A percentile compares a stretch with the other conserved stretches of the same genome.
Conservation (phyloP, 2,797 vertebrate species). For the Acrocephalus scirpaceus region DNA sequence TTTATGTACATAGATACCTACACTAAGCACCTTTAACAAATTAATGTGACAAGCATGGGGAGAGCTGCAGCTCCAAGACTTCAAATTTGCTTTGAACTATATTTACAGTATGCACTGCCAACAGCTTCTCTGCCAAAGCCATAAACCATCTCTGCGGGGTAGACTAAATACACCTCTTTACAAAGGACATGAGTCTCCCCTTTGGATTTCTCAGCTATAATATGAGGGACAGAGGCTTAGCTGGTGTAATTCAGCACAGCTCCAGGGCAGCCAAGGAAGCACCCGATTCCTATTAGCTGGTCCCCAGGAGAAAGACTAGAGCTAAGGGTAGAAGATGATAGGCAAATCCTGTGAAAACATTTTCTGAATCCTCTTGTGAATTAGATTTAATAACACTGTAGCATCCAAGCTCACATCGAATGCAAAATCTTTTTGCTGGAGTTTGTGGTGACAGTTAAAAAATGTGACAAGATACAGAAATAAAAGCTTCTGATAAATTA, state of each 20-base stretch:
- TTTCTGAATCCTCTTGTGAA: background rate
- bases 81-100: conserved; percentile 24
- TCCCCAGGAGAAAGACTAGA: background rate
- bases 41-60: background rate
- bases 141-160: background rate
- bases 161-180: conserved; percentile 44
- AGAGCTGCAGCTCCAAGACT: background rate
- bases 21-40: background rate
- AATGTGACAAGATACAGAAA: background rate
- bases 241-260: background rate
- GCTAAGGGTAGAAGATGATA: background rate
- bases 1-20: background rate
- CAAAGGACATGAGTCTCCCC: background rate
- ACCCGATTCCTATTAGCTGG: background rate
- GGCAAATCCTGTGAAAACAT: background rate
- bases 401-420: background rate
- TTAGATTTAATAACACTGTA: background rate
- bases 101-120: background rate
- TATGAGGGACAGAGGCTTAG: background rate
- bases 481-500: background rate
- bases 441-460: background rate
- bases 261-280: background rate
- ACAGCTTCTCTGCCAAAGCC: conserved; percentile 35
- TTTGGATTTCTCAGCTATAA: background rate
- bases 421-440: background rate